Base-by-base conservation (phyloP, 2,797 vertebrate species). In the Hephaestus fuliginosus region DNA sequence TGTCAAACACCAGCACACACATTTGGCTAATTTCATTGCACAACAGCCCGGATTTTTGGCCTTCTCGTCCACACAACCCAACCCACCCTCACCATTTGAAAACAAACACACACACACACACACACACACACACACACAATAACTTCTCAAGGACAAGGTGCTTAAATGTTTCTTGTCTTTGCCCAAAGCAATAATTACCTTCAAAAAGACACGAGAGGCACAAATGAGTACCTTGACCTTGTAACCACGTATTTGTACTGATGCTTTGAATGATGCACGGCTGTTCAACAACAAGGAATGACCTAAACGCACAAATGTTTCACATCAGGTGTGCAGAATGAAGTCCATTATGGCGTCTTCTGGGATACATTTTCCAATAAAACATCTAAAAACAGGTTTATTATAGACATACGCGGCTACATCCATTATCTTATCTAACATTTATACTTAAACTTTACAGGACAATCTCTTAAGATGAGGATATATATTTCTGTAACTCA, bases 191-290 rank as follows among this genome's bases (percentile, higher is more conserved):
- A 76, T 83, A 86, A 89, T 93, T 92, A 91, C 71, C 84, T 81
- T 86, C 81, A 88, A 89, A 93, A 85, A 84, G 82, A 85, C 78
- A 69, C 5, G 22, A 61, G 36, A 74, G 36, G 53, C 83, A 70
- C 86, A 93, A 94, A 94, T 93, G 67, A 94, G 80, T 78, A 90
- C 82, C 86, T 90, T 88, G 79, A 90, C 81, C 79, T 72, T 25
- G 60, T 57, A 61, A 56, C 48, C 58, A 51, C 44, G 33, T 76
- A 83, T 87, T 92, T 87, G 72, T 74, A 55, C 72, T 68, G 67
- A 63, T n/a, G 75, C 82, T 90, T 87, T 93, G 66, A 91, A 90
- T 90, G 79, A 53, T 64, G 58, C 52, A 61, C 68, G 28, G 48
- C 55, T 79, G 79, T 84, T 77, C 22, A 80, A 80, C 74, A 86